Conservation (phyloP, 2,888 invertebrate species). For the Apamea crenata region DNA sequence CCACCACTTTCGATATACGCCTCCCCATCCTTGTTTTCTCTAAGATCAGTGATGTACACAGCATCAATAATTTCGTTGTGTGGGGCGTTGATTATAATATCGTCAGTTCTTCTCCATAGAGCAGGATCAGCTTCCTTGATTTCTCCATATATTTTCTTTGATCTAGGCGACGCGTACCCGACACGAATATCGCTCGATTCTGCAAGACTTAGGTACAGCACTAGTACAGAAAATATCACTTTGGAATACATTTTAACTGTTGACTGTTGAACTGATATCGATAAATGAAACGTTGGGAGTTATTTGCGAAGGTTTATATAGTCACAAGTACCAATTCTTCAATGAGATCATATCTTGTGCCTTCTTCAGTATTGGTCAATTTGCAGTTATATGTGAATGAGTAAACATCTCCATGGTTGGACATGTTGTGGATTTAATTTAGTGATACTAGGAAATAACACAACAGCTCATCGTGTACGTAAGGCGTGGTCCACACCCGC, state of each 20-base stretch:
- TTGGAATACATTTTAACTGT: slow-evolving; percentile 57
- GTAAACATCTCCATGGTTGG: slow-evolving; percentile 49
- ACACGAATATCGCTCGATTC: slow-evolving; percentile 74
- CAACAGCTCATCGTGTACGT: background rate
- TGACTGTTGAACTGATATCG: slow-evolving; percentile 1
- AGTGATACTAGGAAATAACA: slow-evolving; percentile 51
- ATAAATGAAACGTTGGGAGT: slow-evolving; percentile 21
- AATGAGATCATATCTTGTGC: slow-evolving; percentile 62
- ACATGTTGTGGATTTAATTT: slow-evolving; percentile 37
- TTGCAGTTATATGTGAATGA: slow-evolving; percentile 59
- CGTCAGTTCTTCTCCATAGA: slow-evolving; percentile 82
- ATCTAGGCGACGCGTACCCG: slow-evolving; percentile 65
- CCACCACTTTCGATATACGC: slow-evolving; percentile 82
- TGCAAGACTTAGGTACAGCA: slow-evolving; percentile 42
- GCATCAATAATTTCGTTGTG: slow-evolving; percentile 81
- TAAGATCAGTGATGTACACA: slow-evolving; percentile 80
- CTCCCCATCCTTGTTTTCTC: slow-evolving; percentile 82
- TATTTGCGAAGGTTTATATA: slow-evolving; percentile 50
- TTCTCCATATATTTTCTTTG: slow-evolving; percentile 80
- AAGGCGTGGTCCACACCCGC: slow-evolving; percentile 10
- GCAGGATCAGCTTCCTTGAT: slow-evolving; percentile 82
- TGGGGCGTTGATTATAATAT: slow-evolving; percentile 76
- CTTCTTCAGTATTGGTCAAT: slow-evolving; percentile 49
- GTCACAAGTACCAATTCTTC: slow-evolving; percentile 8
- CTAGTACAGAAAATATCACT: slow-evolving; percentile 40